Evolutionary conservation across 2,888 invertebrate species (phyloP), one percentile per base, ranked within the genome.

Genomic region (Sussaba pulchella): DNA sequence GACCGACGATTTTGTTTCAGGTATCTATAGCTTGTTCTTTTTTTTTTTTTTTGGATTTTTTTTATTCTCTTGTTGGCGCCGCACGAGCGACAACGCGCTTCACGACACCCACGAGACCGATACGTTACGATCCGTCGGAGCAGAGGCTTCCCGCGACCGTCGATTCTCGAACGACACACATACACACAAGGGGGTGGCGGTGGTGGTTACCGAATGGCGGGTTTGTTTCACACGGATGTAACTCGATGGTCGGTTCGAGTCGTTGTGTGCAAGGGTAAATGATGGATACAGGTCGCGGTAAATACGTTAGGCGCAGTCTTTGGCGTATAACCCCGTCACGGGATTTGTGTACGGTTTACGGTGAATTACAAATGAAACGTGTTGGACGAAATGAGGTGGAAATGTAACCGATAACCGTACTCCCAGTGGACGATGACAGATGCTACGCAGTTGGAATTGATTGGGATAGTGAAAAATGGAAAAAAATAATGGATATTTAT

Each of bases 1-100:
- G 69, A 79, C 31, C 74, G 74, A 64, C 78, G 78, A 79, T 79
- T 79, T 79, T 74, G 69, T 74, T 79, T 79, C 78, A 64, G 64
- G 52, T 74, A 64, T 69, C 78, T 63, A 76, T 54, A 17, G 9
- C 31, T 31, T 36, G 41, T 41, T 61, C 43, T 54, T 52, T 41
- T 36, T 39, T n/a, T 63, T 14, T 21, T 0, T 17, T 24, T 63
- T 19, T 14, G 12, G 12, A 5, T 54, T 9, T 19, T 41, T 41
- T 43, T 17, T 41, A 1, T 54, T 64, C 50, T 12, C 45, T 47
- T 31, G 45, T 63, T 57, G 31, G 31, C 64, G 63, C 21, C 64
- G 74, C 69, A 39, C 71, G 79, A 70, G 59, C 64, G 74, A 74
- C 79, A 79, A 74, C 74, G 47, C 47, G 70, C 74, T 64, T 64